Percentiles rank a stretch among this genome's conserved stretches.
phyloP scores from a whole-genome alignment of 2,113 vertebrate genomes.

The Typhlomys cinereus region DNA sequence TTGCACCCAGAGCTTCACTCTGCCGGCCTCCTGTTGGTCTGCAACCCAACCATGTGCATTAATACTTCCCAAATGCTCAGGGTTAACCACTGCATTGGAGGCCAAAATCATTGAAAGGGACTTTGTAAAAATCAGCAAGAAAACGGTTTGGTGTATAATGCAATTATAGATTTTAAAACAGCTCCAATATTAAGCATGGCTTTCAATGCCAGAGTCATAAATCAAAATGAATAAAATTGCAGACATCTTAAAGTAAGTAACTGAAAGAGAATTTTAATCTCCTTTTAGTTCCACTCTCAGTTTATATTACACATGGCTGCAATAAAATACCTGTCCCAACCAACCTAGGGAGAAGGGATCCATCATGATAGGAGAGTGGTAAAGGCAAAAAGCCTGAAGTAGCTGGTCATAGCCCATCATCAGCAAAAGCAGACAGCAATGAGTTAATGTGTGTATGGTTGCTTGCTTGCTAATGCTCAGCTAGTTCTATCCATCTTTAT shows the following conservation, averaged over 20 bases:
- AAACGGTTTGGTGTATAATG: neutral
- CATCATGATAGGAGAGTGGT: no score
- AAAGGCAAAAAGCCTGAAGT: no score
- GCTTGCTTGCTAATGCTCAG: no score
- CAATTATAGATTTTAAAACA: slow-evolving; percentile 46
- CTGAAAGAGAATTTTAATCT: neutral
- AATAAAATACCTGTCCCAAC: no score
- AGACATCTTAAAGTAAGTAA: neutral
- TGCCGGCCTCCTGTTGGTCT: neutral
- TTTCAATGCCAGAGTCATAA: slow-evolving; percentile 49
- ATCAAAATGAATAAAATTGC: slow-evolving; percentile 65
- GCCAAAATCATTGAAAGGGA: slow-evolving; percentile 34
- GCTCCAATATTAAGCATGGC: slow-evolving; percentile 26
- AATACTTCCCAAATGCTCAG: neutral
- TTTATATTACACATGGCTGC: no score
- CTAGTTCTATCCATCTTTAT: no score
- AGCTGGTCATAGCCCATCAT: no score
- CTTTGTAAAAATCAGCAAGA: slow-evolving; percentile 46
- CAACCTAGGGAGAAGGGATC: no score
- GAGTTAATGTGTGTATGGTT: no score
- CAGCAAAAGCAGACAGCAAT: no score
- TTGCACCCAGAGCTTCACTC: slow-evolving; percentile 10
- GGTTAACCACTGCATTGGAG: slow-evolving; percentile 42
- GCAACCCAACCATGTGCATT: neutral
- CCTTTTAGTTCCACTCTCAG: slow-evolving; percentile 30